Evolutionary conservation across 2,888 invertebrate species (phyloP).

Genomic region (Punctoribates punctum): DNA sequence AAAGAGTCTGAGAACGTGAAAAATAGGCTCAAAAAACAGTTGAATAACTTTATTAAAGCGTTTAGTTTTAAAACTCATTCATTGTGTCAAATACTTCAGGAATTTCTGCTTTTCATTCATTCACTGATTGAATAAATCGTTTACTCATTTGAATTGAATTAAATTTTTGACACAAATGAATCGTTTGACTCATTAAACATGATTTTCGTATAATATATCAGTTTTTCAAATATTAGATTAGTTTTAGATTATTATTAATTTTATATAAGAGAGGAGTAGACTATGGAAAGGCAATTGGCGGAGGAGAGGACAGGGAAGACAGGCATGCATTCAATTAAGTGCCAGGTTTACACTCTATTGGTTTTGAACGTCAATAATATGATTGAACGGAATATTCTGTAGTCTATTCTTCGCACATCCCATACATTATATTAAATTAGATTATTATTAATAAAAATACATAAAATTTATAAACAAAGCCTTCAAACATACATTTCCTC

Average conservation of each 20-base stretch:
- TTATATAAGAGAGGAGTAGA: no score
- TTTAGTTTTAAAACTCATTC: no score
- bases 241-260: background rate
- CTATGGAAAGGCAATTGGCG: background rate
- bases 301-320: background rate
- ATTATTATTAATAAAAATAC: background rate
- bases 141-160: no score
- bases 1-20: no score
- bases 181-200: no score
- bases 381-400: background rate
- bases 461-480: constrained; percentile 36
- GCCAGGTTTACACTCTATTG: constrained; percentile 18
- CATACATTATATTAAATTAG: no score
- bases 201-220: no score
- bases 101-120: no score
- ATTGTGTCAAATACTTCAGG: no score
- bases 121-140: no score
- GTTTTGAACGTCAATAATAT: constrained; percentile 35
- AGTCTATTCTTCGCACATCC: no score
- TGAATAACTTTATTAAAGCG: background rate
- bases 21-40: background rate
- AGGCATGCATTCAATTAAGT: constrained; percentile 22
- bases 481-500: background rate
- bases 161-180: no score
- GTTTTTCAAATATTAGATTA: background rate